phyloP scores from a whole-genome alignment of 2,113 vertebrate species.

The Gymnogyps californianus region DNA sequence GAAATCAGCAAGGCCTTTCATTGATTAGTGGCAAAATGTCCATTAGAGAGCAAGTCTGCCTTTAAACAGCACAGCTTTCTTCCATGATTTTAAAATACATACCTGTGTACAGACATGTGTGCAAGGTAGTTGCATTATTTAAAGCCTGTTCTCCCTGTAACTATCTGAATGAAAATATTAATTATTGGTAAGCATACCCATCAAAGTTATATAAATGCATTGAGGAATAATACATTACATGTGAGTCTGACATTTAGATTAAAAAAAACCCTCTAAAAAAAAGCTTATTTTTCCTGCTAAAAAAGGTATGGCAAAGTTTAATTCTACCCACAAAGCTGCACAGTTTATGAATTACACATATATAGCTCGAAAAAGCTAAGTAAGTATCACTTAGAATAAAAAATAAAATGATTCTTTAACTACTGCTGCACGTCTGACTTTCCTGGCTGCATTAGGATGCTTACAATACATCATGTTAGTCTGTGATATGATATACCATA shows the following conservation, averaged over 20 bases:
- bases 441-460: neutral
- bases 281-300: neutral
- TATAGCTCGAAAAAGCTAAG: neutral
- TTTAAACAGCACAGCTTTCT: neutral
- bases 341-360: neutral
- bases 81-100: neutral
- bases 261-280: neutral
- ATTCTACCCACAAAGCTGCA: neutral
- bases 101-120: fast-evolving
- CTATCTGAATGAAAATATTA: neutral
- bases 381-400: neutral
- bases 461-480: neutral
- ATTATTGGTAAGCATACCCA: neutral
- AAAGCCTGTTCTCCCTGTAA: neutral
- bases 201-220: neutral
- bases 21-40: neutral
- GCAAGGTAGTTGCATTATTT: neutral
- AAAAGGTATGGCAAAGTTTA: neutral
- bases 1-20: neutral
- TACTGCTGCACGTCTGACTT: neutral
- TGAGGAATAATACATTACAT: neutral
- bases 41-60: neutral
- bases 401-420: neutral
- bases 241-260: neutral
- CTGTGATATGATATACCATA: neutral